Evolutionary conservation across 2,113 vertebrate species (phyloP).

Genomic region (Jaculus jaculus): DNA sequence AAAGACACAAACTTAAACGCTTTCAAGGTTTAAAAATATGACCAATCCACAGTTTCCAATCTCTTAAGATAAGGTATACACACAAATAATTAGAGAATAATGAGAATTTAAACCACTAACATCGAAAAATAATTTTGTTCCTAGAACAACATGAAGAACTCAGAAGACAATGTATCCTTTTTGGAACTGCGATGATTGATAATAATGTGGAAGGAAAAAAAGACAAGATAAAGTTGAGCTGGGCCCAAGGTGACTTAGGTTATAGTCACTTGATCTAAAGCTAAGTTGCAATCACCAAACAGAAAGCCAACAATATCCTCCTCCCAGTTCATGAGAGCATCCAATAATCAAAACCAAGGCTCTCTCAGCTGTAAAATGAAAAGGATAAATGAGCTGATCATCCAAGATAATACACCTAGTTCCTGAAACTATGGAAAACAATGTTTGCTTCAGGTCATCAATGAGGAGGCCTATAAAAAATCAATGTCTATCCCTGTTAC

Average conservation of each 20-base stretch:
- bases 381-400: not conserved
- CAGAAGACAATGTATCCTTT: constrained; percentile 2
- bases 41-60: not conserved
- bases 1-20: constrained; percentile 24
- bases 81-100: constrained; percentile 25
- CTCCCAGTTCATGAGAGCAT: not conserved
- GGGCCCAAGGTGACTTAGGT: not conserved
- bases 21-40: constrained; percentile 45
- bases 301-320: not conserved
- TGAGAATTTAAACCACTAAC: not conserved
- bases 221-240: not conserved
- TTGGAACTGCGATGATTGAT: not conserved
- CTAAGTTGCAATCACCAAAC: not conserved
- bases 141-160: constrained; percentile 31
- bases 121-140: constrained; percentile 19
- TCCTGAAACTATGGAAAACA: not conserved
- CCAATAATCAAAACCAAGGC: not conserved
- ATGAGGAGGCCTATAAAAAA: not conserved
- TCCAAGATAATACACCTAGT: constrained; percentile 1
- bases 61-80: not conserved
- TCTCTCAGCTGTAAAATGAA: constrained; percentile 7
- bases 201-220: not conserved
- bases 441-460: not conserved
- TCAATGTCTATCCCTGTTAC: not conserved
- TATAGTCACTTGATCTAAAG: not conserved